Base-by-base conservation (phyloP, 2,113 vertebrate species). In the Collichthys lucidus region DNA sequence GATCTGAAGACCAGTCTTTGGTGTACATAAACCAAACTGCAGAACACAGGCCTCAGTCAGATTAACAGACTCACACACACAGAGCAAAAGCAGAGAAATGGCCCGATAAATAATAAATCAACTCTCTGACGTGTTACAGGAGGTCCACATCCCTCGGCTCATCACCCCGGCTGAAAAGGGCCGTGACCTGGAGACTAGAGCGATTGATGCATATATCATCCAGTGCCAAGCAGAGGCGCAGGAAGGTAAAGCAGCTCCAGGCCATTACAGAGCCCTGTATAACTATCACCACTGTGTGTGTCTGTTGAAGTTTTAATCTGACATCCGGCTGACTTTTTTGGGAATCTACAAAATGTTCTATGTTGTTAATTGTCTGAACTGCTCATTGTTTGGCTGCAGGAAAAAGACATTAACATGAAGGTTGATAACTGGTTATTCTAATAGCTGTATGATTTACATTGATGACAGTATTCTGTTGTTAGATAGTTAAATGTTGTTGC, bases 211-310 rank as follows among this genome's bases (percentile, higher is more conserved):
- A 0, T 99, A 99, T 24, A 93, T 97, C 68, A 89, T 99, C 66
- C 98, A 99, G 88, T 97, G 96, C 86, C 98, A 99, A 92, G 98
- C 98, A 3, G 98, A 99, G 93, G 98, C 98, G 17, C 98, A 99
- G 85, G 98, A 99, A 97, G 98, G 98, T 99, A 82, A 7, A 26
- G 35, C 0, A 94, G 24, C 29, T 31, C 55, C 15, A 52, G 3
- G 16, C 3, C 4, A 15, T 31, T 14, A 14, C 10, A 24, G n/a
- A n/a, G 4, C 35, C 7, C 60, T 24, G 14, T 56, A n/a, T n/a
- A n/a, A n/a, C n/a, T n/a, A n/a, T n/a, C n/a, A n/a, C n/a, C n/a
- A n/a, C n/a, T n/a, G 44, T 14, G 44, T 46, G 35, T 40, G 35
- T 11, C 9, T 49, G 44, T 66, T 66, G 4, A 49, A 47, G 8